A percentile compares a stretch with the other conserved stretches of the same genome.
These are phyloP conservation scores for Zele albiditarsus DNA, from an alignment of 2,888 invertebrate genomes.

Conservation along the genomic window DNA sequence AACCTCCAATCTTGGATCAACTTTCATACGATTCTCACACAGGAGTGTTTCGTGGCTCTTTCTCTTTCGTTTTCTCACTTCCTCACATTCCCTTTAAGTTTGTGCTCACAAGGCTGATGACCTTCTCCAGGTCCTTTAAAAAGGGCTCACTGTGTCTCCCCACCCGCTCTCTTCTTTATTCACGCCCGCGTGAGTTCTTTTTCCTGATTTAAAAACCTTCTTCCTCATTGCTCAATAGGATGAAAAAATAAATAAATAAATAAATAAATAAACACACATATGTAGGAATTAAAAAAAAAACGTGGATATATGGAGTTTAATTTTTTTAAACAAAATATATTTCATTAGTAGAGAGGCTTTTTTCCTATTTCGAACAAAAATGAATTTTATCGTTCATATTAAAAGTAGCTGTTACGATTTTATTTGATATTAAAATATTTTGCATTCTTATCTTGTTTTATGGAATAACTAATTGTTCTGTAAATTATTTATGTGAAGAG, in stretches of 20 bases:
- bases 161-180: slow-evolving; percentile 15
- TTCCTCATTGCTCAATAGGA: not conserved
- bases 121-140: slow-evolving; percentile 59
- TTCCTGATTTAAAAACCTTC: not conserved
- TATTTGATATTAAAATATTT: too few species aligned
- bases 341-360: too few species aligned
- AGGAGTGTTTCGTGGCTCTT: slow-evolving; percentile 17
- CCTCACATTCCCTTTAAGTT: slow-evolving; percentile 26
- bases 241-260: not conserved
- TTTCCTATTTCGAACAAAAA: too few species aligned
- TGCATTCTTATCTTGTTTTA: too few species aligned
- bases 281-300: too few species aligned
- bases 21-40: slow-evolving; percentile 69
- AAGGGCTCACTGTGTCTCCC: slow-evolving; percentile 39
- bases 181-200: slow-evolving; percentile 5
- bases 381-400: too few species aligned
- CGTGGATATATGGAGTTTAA: too few species aligned
- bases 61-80: not conserved
- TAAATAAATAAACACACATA: not conserved
- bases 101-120: slow-evolving; percentile 57
- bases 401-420: too few species aligned
- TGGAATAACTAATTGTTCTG: too few species aligned
- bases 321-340: too few species aligned
- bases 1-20: slow-evolving; percentile 61
- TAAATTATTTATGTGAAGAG: too few species aligned